Percentiles rank a stretch among this genome's conserved stretches.
These are phyloP conservation scores for Phytoseiulus persimilis DNA, from an alignment of 2,888 invertebrate species.

Conservation along the genomic window DNA sequence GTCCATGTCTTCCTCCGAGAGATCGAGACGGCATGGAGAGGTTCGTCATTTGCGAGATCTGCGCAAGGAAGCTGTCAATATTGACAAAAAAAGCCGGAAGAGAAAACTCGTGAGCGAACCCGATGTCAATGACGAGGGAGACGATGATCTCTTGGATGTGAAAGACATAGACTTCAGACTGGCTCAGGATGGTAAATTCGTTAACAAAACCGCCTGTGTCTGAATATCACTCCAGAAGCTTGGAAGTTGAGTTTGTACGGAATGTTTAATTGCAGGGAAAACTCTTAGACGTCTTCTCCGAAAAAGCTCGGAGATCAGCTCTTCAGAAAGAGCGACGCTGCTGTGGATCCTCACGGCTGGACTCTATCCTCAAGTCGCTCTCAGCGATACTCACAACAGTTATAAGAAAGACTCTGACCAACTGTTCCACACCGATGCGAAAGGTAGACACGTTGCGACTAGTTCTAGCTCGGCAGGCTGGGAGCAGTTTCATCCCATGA, in stretches of 20 bases:
- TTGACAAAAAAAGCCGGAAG: conserved; percentile 63
- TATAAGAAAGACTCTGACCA: conserved; percentile 61
- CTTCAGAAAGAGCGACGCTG: not conserved
- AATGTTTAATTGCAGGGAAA: not conserved
- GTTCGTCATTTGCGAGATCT: conserved; percentile 73
- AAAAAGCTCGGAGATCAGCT: conserved; percentile 17
- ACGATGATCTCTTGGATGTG: conserved; percentile 60
- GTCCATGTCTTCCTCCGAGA: conserved; percentile 55
- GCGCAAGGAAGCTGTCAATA: conserved; percentile 62
- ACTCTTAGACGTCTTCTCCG: not conserved
- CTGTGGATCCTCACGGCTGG: conserved; percentile 72
- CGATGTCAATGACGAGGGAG: conserved; percentile 56
- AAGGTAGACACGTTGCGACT: no score
- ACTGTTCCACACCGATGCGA: conserved; percentile 52
- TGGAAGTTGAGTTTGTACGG: no score
- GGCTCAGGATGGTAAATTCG: conserved; percentile 64
- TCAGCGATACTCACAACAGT: conserved; percentile 87
- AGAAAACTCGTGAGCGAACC: conserved; percentile 64
- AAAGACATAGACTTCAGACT: conserved; percentile 78
- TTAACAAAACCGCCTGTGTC: no score
- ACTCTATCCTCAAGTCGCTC: conserved; percentile 85
- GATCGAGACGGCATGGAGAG: conserved; percentile 77
- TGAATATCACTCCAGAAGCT: no score
- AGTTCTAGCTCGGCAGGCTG: no score
- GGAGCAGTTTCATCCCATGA: no score